Percentiles rank a stretch among this genome's conserved stretches.
Evolutionary conservation across 1,140 invertebrate species (phyloP).

Genomic region (Trichonephila inaurata): DNA sequence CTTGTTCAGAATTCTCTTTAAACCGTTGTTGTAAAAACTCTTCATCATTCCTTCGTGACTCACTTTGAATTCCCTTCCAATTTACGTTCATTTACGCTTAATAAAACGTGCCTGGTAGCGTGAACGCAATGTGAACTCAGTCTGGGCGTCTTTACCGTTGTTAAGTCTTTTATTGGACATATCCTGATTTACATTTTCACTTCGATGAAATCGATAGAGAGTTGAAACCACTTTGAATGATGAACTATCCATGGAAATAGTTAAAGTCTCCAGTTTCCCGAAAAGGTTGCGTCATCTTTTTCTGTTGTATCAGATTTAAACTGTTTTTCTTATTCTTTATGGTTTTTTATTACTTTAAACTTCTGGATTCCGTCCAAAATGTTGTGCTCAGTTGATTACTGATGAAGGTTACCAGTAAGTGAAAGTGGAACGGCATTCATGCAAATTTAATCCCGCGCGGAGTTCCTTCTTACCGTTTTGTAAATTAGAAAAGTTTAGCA

Average conservation of each 20-base stretch:
- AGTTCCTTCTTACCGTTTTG: background rate
- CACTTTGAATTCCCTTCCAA: background rate
- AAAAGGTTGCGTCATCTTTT: background rate
- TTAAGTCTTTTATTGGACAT: background rate
- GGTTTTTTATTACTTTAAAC: background rate
- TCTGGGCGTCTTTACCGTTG: background rate
- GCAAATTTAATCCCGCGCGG: background rate
- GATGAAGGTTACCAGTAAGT: background rate
- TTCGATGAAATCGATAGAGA: background rate
- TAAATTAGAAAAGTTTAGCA: background rate
- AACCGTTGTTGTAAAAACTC: background rate
- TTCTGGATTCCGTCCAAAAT: slow-evolving; percentile 12
- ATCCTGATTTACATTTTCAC: background rate
- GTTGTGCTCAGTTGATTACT: background rate
- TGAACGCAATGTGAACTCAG: background rate
- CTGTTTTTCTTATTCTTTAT: background rate
- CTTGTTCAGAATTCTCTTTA: background rate
- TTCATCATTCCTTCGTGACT: background rate
- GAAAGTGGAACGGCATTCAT: background rate
- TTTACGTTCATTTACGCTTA: slow-evolving; percentile 1
- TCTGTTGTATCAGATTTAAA: background rate
- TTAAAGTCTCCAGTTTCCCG: background rate
- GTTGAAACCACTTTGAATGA: background rate
- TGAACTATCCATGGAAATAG: background rate
- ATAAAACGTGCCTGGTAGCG: background rate